Evolutionary conservation across 2,797 vertebrate species (phyloP).

Genomic region (Octomys mimax): DNA sequence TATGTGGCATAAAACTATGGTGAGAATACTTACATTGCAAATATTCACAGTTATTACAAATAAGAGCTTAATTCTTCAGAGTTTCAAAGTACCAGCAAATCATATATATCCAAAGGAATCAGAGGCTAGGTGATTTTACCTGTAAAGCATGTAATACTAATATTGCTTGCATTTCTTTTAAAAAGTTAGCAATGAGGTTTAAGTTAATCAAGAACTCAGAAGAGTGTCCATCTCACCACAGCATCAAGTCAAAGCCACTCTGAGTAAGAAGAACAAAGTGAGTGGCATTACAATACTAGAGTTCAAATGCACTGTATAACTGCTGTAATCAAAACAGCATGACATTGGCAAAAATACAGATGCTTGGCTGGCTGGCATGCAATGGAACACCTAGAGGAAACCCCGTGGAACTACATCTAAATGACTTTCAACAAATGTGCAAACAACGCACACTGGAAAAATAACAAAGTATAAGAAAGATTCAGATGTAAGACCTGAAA

Average conservation of each 20-base stretch:
- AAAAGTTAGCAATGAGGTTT: slow-evolving; percentile 1
- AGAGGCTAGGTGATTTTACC: neutral
- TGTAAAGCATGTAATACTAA: neutral
- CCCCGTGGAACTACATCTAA: too few species aligned
- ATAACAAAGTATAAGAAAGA: neutral
- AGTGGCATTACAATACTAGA: too few species aligned
- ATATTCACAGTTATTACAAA: neutral
- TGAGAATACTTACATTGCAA: neutral
- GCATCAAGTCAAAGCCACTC: neutral
- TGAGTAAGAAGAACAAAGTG: neutral
- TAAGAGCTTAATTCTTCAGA: neutral
- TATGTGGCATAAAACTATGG: neutral
- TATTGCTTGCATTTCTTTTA: slow-evolving; percentile 2
- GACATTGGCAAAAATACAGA: neutral
- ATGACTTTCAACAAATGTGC: neutral
- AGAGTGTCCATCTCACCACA: neutral
- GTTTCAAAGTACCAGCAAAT: neutral
- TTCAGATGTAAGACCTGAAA: neutral
- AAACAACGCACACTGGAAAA: neutral
- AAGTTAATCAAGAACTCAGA: neutral
- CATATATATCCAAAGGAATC: neutral
- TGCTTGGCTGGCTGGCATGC: neutral
- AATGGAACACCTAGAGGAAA: neutral
- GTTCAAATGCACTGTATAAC: neutral
- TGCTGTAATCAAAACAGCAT: neutral